A percentile compares a stretch with the other conserved stretches of the same genome.
Conservation (phyloP, 2,888 invertebrate species). For the Serripes groenlandicus region DNA sequence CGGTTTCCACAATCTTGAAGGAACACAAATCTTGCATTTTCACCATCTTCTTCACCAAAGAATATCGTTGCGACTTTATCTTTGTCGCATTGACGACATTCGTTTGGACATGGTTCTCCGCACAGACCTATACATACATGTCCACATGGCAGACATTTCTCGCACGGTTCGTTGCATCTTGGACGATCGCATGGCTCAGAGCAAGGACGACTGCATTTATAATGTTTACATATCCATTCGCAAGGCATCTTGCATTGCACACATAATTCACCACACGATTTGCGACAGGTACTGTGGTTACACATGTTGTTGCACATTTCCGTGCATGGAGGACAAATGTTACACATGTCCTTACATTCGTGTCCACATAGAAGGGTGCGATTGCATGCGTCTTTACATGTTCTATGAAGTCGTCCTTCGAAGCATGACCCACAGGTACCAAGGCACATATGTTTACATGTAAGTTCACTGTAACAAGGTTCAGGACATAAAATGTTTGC, state of each 20-base stretch:
- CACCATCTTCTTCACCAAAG: slow-evolving; percentile 30
- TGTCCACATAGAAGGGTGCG: slow-evolving; percentile 87
- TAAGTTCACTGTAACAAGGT: slow-evolving; percentile 24
- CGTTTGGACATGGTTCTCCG: slow-evolving; percentile 91
- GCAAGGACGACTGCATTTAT: slow-evolving; percentile 81
- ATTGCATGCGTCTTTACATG: slow-evolving; percentile 89
- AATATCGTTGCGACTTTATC: slow-evolving; percentile 57
- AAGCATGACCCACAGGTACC: slow-evolving; percentile 87
- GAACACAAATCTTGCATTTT: slow-evolving; percentile 87
- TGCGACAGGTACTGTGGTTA: slow-evolving; percentile 79
- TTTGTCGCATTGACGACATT: slow-evolving; percentile 88
- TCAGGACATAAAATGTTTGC: slow-evolving; percentile 2
- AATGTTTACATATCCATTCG: slow-evolving; percentile 80
- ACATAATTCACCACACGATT: slow-evolving; percentile 81
- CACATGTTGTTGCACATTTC: slow-evolving; percentile 84
- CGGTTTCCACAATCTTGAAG: slow-evolving; percentile 82
- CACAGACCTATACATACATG: slow-evolving; percentile 90
- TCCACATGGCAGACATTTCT: slow-evolving; percentile 86
- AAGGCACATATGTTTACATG: slow-evolving; percentile 69
- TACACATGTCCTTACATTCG: slow-evolving; percentile 82
- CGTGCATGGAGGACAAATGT: slow-evolving; percentile 85
- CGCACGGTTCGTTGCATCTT: slow-evolving; percentile 84
- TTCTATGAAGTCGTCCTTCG: slow-evolving; percentile 89
- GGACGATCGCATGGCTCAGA: slow-evolving; percentile 84
- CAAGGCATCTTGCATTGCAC: slow-evolving; percentile 84